Evolutionary conservation across 2,888 invertebrate genomes (phyloP).

Genomic region (Pogonocherus hispidulus): DNA sequence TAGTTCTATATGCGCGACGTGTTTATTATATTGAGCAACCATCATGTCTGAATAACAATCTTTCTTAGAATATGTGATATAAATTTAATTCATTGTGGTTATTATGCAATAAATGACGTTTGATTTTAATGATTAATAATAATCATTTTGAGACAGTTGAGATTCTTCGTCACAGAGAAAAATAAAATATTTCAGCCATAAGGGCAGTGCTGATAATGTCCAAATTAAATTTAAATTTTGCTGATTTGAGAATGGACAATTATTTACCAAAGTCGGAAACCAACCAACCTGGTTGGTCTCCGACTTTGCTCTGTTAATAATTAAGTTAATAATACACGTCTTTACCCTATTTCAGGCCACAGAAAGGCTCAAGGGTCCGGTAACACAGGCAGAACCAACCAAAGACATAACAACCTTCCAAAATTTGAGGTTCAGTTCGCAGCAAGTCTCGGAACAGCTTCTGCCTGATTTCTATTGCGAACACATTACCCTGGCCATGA

Average conservation of each 20-base stretch:
- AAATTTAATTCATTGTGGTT: neutral
- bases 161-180: no score
- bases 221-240: no score
- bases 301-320: no score
- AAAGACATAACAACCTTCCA: conserved; percentile 77
- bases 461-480: conserved; percentile 96
- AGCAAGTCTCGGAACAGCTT: conserved; percentile 81
- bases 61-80: neutral
- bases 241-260: no score
- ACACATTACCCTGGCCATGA: conserved; percentile 94
- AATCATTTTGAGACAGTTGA: neutral
- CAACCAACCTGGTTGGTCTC: no score
- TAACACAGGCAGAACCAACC: conserved; percentile 80
- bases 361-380: conserved; percentile 78
- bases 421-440: conserved; percentile 77
- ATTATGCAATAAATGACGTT: neutral
- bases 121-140: neutral
- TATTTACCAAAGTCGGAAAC: neutral
- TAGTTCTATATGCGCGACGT: neutral
- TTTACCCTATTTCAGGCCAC: conserved; percentile 76
- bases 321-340: no score
- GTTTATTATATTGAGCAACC: neutral
- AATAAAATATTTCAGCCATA: no score
- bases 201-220: neutral
- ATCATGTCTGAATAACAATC: neutral